Conservation (phyloP, 2,797 vertebrate genomes). For the Platyrinchus mystaceus region DNA sequence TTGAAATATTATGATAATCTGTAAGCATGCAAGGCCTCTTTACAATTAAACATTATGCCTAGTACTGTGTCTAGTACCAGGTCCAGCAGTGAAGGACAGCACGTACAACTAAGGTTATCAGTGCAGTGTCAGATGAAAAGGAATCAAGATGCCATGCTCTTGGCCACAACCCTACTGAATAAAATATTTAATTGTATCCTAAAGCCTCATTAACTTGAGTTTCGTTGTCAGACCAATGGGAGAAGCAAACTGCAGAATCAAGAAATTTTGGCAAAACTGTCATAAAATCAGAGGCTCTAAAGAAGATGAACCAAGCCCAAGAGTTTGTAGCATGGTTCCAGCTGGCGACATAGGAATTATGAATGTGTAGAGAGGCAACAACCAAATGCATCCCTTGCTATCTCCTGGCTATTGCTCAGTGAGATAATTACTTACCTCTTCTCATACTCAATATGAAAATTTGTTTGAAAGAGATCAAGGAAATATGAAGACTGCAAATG, state of each 20-base stretch:
- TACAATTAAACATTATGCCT: constrained; percentile 22
- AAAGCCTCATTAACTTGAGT: background rate
- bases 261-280: background rate
- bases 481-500: constrained; percentile 31
- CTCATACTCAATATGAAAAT: background rate
- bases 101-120: background rate
- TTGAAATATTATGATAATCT: background rate
- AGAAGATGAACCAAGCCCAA: background rate
- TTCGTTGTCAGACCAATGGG: background rate
- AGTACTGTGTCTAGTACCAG: background rate
- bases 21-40: background rate
- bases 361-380: background rate
- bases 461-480: constrained; percentile 19
- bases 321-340: background rate
- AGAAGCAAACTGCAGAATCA: background rate
- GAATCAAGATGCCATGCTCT: background rate
- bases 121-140: background rate
- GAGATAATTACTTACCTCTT: background rate
- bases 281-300: background rate
- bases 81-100: background rate
- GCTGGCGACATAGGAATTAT: background rate
- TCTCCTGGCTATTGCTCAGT: background rate
- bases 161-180: background rate
- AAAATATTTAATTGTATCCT: background rate
- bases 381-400: background rate